Conservation (phyloP, 2,888 invertebrate genomes). For the Plebejus anna region DNA sequence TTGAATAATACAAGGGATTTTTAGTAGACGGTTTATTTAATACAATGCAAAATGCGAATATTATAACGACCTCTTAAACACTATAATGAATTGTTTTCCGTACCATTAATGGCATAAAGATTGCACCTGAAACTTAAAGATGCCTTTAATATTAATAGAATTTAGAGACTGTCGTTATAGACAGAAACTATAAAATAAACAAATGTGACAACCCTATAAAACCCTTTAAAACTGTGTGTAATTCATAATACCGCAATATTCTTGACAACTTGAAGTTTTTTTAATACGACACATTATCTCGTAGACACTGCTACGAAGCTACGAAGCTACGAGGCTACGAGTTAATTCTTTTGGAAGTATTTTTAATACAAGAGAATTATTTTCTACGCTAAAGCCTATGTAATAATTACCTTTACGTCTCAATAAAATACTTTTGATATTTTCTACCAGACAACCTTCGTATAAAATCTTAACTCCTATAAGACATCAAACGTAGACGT, state of each 20-base stretch:
- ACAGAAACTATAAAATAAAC: not conserved
- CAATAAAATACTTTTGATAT: not conserved
- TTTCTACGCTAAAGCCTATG: too few species aligned
- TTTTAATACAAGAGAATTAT: too few species aligned
- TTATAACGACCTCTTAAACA: not conserved
- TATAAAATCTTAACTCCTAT: not conserved
- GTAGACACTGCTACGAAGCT: not conserved
- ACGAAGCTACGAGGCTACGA: too few species aligned
- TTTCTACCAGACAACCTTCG: not conserved
- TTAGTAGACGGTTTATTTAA: not conserved
- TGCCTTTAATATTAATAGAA: too few species aligned
- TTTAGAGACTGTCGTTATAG: not conserved
- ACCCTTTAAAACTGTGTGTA: not conserved
- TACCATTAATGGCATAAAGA: too few species aligned
- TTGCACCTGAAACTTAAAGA: too few species aligned
- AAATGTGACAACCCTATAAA: not conserved
- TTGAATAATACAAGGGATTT: not conserved
- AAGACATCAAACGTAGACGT: not conserved
- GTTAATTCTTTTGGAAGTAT: too few species aligned
- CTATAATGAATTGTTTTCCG: not conserved
- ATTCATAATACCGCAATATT: too few species aligned
- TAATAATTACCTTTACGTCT: not conserved
- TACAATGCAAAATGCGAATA: not conserved
- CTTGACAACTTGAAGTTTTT: not conserved
- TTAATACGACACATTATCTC: not conserved